phyloP scores from a whole-genome alignment of 2,797 vertebrate species.

The Phoeniculus purpureus region DNA sequence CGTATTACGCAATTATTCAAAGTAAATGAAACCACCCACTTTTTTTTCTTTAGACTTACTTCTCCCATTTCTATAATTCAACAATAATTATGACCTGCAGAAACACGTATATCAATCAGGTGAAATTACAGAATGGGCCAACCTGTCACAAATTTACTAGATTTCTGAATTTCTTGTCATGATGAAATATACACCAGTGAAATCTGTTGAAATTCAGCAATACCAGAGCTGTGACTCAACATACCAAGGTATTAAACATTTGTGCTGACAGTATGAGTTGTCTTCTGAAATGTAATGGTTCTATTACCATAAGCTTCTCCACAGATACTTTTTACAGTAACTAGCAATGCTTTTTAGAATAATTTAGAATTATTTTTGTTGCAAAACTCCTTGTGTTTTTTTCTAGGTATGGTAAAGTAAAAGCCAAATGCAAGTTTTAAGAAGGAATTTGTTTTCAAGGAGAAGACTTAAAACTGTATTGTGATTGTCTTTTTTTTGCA shows the following conservation, averaged over 20 bases:
- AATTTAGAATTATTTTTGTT: constrained; percentile 37
- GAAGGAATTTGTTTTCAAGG: not conserved
- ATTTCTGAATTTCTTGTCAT: constrained; percentile 58
- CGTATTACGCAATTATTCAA: not conserved
- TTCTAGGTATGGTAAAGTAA: not conserved
- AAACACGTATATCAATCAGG: constrained; percentile 37
- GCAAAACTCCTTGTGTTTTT: not conserved
- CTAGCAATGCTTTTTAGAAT: not conserved
- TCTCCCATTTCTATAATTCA: not conserved
- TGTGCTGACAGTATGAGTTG: constrained; percentile 34
- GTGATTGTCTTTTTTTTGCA: not conserved
- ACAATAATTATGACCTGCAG: not conserved
- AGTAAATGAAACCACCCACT: not conserved
- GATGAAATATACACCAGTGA: not conserved
- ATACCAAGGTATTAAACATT: constrained; percentile 60
- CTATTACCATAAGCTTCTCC: not conserved
- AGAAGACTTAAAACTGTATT: not conserved
- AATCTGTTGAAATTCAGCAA: constrained; percentile 55
- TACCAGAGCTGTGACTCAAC: constrained; percentile 31
- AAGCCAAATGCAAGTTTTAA: not conserved
- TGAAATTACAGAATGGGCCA: not conserved
- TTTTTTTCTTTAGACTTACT: not conserved
- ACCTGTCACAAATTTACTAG: constrained; percentile 36
- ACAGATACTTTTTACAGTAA: not conserved
- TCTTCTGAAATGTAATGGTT: constrained; percentile 42